phyloP scores from a whole-genome alignment of 2,113 vertebrate genomes.

The Sminthopsis crassicaudata region DNA sequence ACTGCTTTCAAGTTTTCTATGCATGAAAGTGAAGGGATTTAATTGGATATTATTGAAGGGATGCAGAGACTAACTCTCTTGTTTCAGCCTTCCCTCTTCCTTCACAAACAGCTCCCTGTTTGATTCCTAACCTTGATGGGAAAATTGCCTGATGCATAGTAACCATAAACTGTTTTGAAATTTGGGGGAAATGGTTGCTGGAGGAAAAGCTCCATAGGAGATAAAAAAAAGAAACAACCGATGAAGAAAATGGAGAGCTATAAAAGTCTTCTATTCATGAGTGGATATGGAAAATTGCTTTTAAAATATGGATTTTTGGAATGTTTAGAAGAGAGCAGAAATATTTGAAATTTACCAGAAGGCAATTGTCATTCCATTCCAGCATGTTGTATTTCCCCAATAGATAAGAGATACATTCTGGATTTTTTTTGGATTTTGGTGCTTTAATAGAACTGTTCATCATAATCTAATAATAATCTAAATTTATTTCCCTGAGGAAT shows the following conservation, averaged over 20 bases:
- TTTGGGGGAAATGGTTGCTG: conserved; percentile 58
- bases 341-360: conserved; percentile 43
- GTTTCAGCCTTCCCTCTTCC: conserved; percentile 65
- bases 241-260: conserved; percentile 7
- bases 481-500: conserved; percentile 72
- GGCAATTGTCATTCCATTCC: conserved; percentile 51
- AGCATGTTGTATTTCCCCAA: conserved; percentile 50
- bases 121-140: conserved; percentile 65
- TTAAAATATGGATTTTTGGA: background rate
- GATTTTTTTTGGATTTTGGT: conserved; percentile 75
- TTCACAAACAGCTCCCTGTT: conserved; percentile 55
- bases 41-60: conserved; percentile 71
- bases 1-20: conserved; percentile 71
- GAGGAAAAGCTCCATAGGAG: conserved; percentile 52
- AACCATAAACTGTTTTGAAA: conserved; percentile 39
- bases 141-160: conserved; percentile 55
- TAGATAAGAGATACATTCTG: conserved; percentile 68
- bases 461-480: conserved; percentile 53
- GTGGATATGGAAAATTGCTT: conserved; percentile 30
- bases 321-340: conserved; percentile 39
- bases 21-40: conserved; percentile 69
- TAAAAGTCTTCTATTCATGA: conserved; percentile 23
- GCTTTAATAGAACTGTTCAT: conserved; percentile 76
- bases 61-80: conserved; percentile 65
- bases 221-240: background rate